phyloP scores from a whole-genome alignment of 2,113 vertebrate genomes.

The Psittacara wagleri region DNA sequence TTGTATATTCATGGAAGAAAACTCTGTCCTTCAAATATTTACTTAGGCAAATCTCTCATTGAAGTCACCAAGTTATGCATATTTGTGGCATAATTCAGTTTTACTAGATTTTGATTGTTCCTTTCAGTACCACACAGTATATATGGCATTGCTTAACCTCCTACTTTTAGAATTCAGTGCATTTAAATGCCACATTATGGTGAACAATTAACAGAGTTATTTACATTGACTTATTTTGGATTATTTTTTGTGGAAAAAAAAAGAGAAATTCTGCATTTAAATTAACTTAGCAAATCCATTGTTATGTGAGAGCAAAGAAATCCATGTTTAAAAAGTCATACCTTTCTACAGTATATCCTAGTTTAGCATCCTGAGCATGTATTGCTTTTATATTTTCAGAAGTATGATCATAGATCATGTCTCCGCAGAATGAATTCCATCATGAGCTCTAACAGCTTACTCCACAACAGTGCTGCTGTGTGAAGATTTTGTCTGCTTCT shows the following conservation, averaged over 20 bases:
- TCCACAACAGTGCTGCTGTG: not conserved
- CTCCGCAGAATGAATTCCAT: not conserved
- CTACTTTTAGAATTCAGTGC: not conserved
- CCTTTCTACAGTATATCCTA: not conserved
- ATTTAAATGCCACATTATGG: not conserved
- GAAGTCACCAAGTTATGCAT: not conserved
- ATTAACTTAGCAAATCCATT: not conserved
- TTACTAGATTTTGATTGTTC: not conserved
- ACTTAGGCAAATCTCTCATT: not conserved
- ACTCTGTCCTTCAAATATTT: not conserved
- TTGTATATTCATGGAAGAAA: not conserved
- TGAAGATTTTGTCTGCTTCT: not conserved
- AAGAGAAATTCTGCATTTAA: not conserved
- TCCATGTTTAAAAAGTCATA: not conserved
- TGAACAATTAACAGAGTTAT: not conserved
- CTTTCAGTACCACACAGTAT: not conserved
- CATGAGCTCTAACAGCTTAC: not conserved
- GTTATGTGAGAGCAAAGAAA: not conserved
- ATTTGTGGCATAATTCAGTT: not conserved
- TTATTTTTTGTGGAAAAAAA: not conserved
- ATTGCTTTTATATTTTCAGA: not conserved
- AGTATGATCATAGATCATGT: not conserved
- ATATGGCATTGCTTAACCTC: not conserved
- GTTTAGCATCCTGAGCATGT: rapidly evolving
- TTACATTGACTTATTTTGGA: not conserved